Percentiles rank a stretch among this genome's conserved stretches.
Evolutionary conservation across 2,113 vertebrate species (phyloP).

Genomic region (Pseudorhombus dupliciocellatus): DNA sequence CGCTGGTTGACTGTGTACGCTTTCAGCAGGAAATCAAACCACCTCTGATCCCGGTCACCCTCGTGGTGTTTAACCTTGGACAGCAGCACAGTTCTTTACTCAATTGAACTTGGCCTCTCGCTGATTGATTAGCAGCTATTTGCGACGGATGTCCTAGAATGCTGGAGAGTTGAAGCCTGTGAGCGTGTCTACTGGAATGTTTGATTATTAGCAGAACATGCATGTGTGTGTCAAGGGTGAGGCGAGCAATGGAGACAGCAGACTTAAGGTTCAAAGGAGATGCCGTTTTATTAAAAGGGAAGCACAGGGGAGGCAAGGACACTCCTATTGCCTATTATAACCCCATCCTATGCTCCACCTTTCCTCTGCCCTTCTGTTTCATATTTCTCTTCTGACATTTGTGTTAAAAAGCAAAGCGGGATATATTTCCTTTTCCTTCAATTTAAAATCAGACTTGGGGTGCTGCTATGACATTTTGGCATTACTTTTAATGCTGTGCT

Average conservation of each 20-base stretch:
- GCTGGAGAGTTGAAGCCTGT: background rate
- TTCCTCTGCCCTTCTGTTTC: background rate
- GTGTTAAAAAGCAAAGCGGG: background rate
- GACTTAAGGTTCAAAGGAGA: constrained; percentile 3
- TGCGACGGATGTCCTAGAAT: constrained; percentile 6
- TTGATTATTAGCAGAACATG: background rate
- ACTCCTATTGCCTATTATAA: constrained; percentile 32
- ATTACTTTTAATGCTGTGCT: background rate
- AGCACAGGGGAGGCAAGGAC: constrained; percentile 16
- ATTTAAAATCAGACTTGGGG: background rate
- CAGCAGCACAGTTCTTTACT: background rate
- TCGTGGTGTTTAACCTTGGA: background rate
- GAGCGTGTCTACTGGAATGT: background rate
- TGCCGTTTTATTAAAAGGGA: constrained; percentile 19
- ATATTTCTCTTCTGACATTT: constrained; percentile 23
- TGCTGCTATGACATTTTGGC: background rate
- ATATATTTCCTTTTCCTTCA: background rate
- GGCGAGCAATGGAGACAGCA: background rate
- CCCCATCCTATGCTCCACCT: background rate
- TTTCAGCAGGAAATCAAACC: constrained; percentile 4
- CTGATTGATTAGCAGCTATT: constrained; percentile 10
- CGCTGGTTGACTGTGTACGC: background rate
- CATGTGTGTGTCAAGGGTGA: background rate
- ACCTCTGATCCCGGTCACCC: constrained; percentile 4
- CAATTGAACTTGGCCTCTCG: constrained; percentile 18